A percentile compares a stretch with the other conserved stretches of the same genome.
Conservation (phyloP, 2,888 invertebrate species). For the Apocheima hispidaria region DNA sequence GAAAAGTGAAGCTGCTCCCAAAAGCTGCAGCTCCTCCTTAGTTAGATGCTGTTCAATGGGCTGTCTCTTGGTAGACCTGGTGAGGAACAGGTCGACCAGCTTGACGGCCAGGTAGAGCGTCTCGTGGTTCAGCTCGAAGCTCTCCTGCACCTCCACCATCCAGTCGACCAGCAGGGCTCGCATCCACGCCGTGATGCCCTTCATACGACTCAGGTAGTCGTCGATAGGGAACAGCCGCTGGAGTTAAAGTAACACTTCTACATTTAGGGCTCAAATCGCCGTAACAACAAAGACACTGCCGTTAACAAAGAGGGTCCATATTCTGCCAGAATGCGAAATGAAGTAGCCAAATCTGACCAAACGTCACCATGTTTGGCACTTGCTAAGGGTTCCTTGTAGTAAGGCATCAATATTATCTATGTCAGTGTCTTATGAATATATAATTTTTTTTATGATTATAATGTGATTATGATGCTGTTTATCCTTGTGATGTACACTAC, state of each 20-base stretch:
- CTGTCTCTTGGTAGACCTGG: conserved; percentile 63
- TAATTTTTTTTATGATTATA: too few relatives aligned
- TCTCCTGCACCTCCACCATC: conserved; percentile 99
- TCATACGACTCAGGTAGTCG: conserved; percentile 94
- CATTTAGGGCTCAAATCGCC: neutral
- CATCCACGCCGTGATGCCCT: conserved; percentile 94
- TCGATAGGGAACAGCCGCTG: conserved; percentile 89
- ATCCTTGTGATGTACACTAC: too few relatives aligned
- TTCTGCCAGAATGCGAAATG: too few relatives aligned
- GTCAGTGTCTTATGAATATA: too few relatives aligned
- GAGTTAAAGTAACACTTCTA: conserved; percentile 44
- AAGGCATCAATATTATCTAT: too few relatives aligned
- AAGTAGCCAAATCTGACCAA: too few relatives aligned
- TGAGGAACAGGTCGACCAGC: conserved; percentile 95
- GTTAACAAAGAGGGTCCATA: too few relatives aligned
- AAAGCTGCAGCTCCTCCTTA: conserved; percentile 95
- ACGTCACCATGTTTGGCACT: too few relatives aligned
- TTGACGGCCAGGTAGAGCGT: conserved; percentile 98
- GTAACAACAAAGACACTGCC: too few relatives aligned
- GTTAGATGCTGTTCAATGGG: conserved; percentile 85
- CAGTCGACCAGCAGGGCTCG: conserved; percentile 98
- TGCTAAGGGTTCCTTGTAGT: too few relatives aligned
- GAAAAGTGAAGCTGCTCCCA: conserved; percentile 96
- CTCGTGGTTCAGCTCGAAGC: conserved; percentile 99
- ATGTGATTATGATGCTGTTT: too few relatives aligned